Conservation (phyloP, 2,797 vertebrate genomes). For the Austrolebias charrua region DNA sequence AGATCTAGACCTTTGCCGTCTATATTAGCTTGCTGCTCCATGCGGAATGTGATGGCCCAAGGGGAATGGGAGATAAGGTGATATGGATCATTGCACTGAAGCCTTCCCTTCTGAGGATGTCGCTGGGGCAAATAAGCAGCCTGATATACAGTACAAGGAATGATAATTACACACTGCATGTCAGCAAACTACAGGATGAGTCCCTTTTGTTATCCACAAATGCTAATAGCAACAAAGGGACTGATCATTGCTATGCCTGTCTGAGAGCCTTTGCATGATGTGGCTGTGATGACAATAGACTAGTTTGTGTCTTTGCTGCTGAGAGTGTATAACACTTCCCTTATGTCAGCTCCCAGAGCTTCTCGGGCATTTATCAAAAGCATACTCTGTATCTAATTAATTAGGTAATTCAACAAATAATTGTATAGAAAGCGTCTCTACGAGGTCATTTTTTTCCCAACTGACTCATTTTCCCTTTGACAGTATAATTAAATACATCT, state of each 20-base stretch:
- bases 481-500: constrained; percentile 29
- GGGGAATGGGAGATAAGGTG: constrained; percentile 66
- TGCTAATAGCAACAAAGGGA: constrained; percentile 63
- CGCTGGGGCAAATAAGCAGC: constrained; percentile 67
- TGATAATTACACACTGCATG: constrained; percentile 74
- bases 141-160: constrained; percentile 74
- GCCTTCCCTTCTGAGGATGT: constrained; percentile 65
- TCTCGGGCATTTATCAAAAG: constrained; percentile 63
- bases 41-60: constrained; percentile 46
- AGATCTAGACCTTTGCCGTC: constrained; percentile 54
- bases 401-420: constrained; percentile 56
- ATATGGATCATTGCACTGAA: constrained; percentile 72
- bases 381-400: constrained; percentile 58
- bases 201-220: constrained; percentile 60
- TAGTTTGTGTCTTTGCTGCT: constrained; percentile 51
- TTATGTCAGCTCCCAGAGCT: constrained; percentile 44
- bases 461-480: constrained; percentile 32
- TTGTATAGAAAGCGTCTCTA: constrained; percentile 29
- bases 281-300: constrained; percentile 41
- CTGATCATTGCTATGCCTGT: constrained; percentile 39
- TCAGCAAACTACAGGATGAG: constrained; percentile 63
- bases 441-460: constrained; percentile 25
- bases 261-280: constrained; percentile 42
- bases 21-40: constrained; percentile 58
- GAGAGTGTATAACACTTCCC: constrained; percentile 53